Evolutionary conservation across 2,797 vertebrate species (phyloP).

Genomic region (Eutrigla gurnardus): DNA sequence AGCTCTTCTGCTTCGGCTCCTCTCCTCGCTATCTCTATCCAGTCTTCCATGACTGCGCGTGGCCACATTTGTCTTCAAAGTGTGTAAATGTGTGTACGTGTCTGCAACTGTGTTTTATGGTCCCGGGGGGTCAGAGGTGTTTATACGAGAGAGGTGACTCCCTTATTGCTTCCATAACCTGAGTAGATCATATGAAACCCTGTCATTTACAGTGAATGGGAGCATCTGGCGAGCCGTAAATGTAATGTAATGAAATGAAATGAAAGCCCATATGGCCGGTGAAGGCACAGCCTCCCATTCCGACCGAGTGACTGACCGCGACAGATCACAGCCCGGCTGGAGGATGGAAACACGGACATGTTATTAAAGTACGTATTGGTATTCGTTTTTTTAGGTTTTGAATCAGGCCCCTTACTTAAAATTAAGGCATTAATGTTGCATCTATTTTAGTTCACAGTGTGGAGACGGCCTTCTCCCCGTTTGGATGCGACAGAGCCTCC

Average conservation of each 20-base stretch:
- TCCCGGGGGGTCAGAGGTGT: slow-evolving; percentile 74
- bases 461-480: not conserved
- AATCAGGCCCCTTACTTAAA: slow-evolving; percentile 11
- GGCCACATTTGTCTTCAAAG: slow-evolving; percentile 57
- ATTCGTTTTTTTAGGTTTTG: slow-evolving; percentile 10
- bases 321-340: slow-evolving; percentile 27
- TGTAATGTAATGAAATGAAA: slow-evolving; percentile 79
- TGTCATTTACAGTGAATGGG: slow-evolving; percentile 78
- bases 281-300: slow-evolving; percentile 28
- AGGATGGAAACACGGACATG: slow-evolving; percentile 14
- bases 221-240: slow-evolving; percentile 79
- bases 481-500: not conserved
- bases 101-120: slow-evolving; percentile 66
- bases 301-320: slow-evolving; percentile 42
- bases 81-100: slow-evolving; percentile 25
- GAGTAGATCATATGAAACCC: slow-evolving; percentile 80
- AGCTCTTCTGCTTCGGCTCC: slow-evolving; percentile 43
- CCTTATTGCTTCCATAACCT: slow-evolving; percentile 82
- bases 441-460: slow-evolving; percentile 5
- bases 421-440: not conserved
- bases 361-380: slow-evolving; percentile 29
- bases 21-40: slow-evolving; percentile 33
- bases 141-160: slow-evolving; percentile 77
- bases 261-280: slow-evolving; percentile 66
- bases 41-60: slow-evolving; percentile 27